Conservation (phyloP, 2,113 vertebrate genomes). For the Oxyruncus cristatus region DNA sequence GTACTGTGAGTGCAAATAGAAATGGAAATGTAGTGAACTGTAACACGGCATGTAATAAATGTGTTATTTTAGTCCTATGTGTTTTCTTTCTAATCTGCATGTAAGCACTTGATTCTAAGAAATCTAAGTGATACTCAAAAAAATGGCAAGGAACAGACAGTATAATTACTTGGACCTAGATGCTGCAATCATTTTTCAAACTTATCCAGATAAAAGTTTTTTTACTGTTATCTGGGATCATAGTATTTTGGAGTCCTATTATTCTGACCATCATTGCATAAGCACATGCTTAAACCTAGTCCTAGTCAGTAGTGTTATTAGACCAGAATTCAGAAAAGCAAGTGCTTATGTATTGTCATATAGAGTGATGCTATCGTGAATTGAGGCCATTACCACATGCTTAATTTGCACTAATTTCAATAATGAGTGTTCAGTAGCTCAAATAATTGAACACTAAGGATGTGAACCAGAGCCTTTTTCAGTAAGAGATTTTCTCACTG, state of each 20-base stretch:
- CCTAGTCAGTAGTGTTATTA: background rate
- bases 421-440: slow-evolving; percentile 22
- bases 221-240: background rate
- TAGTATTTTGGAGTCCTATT: background rate
- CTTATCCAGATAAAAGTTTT: background rate
- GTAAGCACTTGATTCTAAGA: background rate
- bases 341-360: background rate
- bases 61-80: background rate
- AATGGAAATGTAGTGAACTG: slow-evolving; percentile 10
- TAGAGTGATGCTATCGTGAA: background rate
- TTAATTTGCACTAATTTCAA: slow-evolving; percentile 53
- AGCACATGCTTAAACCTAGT: background rate
- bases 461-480: background rate
- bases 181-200: background rate
- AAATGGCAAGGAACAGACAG: background rate
- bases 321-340: background rate
- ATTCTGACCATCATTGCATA: background rate
- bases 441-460: slow-evolving; percentile 3
- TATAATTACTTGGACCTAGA: background rate
- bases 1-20: background rate
- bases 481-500: background rate
- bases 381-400: slow-evolving; percentile 1
- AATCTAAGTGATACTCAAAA: background rate
- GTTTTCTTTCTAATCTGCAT: slow-evolving; percentile 18
- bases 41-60: slow-evolving; percentile 29